Evolutionary conservation across 30 jellyfish, hydroid and myxozoan genomes (phyloP).

Genomic region (Cassiopea andromeda): DNA sequence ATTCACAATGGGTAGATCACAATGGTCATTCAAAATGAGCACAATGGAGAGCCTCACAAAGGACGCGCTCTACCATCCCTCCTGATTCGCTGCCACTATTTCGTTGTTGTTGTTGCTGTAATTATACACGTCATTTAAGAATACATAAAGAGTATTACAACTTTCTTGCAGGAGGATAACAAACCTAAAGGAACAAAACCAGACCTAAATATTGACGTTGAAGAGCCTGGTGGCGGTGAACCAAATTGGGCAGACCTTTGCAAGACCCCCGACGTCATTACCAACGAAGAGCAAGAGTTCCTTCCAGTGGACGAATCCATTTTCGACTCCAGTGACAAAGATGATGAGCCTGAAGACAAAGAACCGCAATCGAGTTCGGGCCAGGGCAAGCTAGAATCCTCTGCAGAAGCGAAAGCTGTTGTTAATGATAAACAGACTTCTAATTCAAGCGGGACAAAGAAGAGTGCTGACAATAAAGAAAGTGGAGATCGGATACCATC

Average conservation of each 20-base stretch:
- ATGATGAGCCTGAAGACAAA: not conserved
- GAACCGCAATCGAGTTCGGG: not conserved
- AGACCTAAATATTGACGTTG: slow-evolving; percentile 17
- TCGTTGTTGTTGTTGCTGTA: too few relatives aligned
- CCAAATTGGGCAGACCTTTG: slow-evolving; percentile 43
- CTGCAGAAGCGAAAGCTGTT: not conserved
- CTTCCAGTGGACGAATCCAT: slow-evolving; percentile 27
- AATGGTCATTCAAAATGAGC: too few relatives aligned
- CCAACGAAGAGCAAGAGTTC: slow-evolving; percentile 32
- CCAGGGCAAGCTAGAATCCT: not conserved
- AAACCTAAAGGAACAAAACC: not conserved
- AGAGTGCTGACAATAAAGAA: not conserved
- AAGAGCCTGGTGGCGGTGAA: not conserved
- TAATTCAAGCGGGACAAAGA: too few relatives aligned
- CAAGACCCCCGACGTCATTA: slow-evolving; percentile 42
- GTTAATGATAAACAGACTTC: not conserved
- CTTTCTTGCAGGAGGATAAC: slow-evolving; percentile 1
- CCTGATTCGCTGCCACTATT: too few relatives aligned
- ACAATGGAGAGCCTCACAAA: too few relatives aligned
- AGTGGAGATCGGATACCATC: too few relatives aligned
- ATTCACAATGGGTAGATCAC: too few relatives aligned
- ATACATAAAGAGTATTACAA: not conserved
- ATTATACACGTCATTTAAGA: too few relatives aligned
- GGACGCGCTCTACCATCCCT: too few relatives aligned
- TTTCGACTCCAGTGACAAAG: slow-evolving; percentile 1